Evolutionary conservation across 2,797 vertebrate species (phyloP).

Genomic region (Notamacropus eugenii): DNA sequence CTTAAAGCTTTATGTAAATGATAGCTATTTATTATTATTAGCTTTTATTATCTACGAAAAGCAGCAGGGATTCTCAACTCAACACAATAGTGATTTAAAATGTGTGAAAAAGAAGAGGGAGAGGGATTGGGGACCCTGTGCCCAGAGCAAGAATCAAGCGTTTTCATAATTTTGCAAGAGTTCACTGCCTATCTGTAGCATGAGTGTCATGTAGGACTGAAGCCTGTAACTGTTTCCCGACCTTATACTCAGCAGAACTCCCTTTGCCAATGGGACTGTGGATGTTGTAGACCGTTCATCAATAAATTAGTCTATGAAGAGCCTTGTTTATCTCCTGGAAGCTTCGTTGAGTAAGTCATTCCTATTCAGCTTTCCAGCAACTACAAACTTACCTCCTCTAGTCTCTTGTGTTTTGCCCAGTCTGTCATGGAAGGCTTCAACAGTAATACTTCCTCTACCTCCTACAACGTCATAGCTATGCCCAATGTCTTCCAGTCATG

Average conservation of each 20-base stretch:
- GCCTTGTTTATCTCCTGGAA: slow-evolving; percentile 78
- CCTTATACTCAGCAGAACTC: slow-evolving; percentile 59
- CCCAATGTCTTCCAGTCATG: not conserved
- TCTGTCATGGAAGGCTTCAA: not conserved
- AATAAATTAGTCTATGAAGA: slow-evolving; percentile 75
- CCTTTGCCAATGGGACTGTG: slow-evolving; percentile 59
- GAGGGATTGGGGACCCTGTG: slow-evolving; percentile 51
- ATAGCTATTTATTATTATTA: not conserved
- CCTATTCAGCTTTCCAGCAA: not conserved
- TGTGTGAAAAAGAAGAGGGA: slow-evolving; percentile 48
- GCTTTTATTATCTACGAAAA: not conserved
- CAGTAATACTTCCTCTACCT: not conserved
- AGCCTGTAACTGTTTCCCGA: slow-evolving; percentile 59
- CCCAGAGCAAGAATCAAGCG: slow-evolving; percentile 60
- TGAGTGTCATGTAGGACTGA: slow-evolving; percentile 54
- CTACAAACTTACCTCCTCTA: not conserved
- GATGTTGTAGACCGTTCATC: slow-evolving; percentile 75
- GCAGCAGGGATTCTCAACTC: not conserved
- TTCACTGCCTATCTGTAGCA: slow-evolving; percentile 3
- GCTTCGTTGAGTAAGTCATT: slow-evolving; percentile 73
- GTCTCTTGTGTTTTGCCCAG: not conserved
- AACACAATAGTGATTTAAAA: slow-evolving; percentile 19
- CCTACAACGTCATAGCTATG: too few relatives aligned
- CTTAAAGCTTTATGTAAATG: not conserved
- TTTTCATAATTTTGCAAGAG: slow-evolving; percentile 66